These are phyloP conservation scores for Polylopha cassiicola DNA, from an alignment of 2,888 invertebrate genomes.

Conservation along the genomic window DNA sequence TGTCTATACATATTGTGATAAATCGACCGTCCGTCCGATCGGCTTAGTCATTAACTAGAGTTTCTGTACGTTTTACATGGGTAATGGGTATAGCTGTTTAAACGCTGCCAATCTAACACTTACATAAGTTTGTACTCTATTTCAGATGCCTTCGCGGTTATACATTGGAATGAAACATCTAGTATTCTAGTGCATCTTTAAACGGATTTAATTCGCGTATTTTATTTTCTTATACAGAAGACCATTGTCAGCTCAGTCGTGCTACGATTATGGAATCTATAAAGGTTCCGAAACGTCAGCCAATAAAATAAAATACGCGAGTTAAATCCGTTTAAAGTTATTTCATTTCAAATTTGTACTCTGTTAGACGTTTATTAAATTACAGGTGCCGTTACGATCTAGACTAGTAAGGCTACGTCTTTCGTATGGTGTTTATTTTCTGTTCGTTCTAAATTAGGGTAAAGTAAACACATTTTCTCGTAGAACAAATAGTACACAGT, in stretches of 20 bases:
- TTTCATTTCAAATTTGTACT: too few species aligned
- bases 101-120: constrained; percentile 47
- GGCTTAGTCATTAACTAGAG: constrained; percentile 53
- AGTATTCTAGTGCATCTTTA: too few species aligned
- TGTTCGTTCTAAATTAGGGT: constrained; percentile 17
- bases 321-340: too few species aligned
- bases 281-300: too few species aligned
- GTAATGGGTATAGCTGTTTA: constrained; percentile 39
- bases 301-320: too few species aligned
- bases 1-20: constrained; percentile 45
- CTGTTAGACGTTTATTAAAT: constrained; percentile 53
- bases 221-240: too few species aligned
- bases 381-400: constrained; percentile 35
- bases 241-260: too few species aligned
- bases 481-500: too few species aligned
- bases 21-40: constrained; percentile 44
- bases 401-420: constrained; percentile 32
- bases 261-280: too few species aligned
- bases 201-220: too few species aligned
- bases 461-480: constrained; percentile 9
- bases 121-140: constrained; percentile 52
- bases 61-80: constrained; percentile 57
- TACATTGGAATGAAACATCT: too few species aligned
- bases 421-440: constrained; percentile 15
- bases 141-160: too few species aligned